A percentile compares a stretch with the other conserved stretches of the same genome.
These are phyloP conservation scores for Penaeus indicus DNA, from an alignment of 1,140 invertebrate species.

Conservation along the genomic window DNA sequence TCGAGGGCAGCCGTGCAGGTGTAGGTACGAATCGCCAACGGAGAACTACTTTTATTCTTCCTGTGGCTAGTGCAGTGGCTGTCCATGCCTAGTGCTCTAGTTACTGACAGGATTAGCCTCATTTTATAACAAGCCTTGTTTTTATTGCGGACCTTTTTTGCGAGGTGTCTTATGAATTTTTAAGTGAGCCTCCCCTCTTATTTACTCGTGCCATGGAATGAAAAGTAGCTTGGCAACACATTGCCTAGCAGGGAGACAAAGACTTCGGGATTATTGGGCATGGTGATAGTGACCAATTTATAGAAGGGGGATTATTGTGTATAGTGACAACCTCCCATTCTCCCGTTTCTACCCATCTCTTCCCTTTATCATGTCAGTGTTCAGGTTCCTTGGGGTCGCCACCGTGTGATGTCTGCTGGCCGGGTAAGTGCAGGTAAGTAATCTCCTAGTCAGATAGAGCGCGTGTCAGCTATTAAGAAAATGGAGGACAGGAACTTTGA, in stretches of 20 bases:
- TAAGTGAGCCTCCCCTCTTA: too few species aligned
- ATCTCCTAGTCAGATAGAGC: constrained; percentile 40
- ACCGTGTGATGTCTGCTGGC: constrained; percentile 22
- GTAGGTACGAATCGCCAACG: constrained; percentile 63
- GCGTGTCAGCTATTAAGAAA: constrained; percentile 35
- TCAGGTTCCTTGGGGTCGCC: constrained; percentile 58
- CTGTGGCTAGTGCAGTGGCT: constrained; percentile 39
- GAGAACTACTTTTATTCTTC: constrained; percentile 58
- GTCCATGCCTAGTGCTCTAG: constrained; percentile 17
- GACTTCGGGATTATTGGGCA: too few species aligned
- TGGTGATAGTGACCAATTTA: too few species aligned
- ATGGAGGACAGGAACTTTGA: constrained; percentile 27
- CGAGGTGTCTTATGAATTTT: not conserved
- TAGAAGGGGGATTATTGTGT: too few species aligned
- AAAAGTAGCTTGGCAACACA: too few species aligned
- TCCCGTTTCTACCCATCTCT: constrained; percentile 26
- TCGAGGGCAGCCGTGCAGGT: constrained; percentile 59
- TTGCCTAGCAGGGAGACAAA: too few species aligned
- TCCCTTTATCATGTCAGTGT: constrained; percentile 45
- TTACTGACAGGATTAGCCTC: not conserved
- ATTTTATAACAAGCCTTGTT: not conserved
- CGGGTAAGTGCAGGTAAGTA: constrained; percentile 62
- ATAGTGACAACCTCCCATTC: constrained; percentile 34
- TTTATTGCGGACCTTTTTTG: constrained; percentile 1
- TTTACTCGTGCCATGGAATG: too few species aligned